Percentiles rank a stretch among this genome's conserved stretches.
phyloP scores from a whole-genome alignment of 2,113 vertebrate genomes.

The Dromaius novaehollandiae region DNA sequence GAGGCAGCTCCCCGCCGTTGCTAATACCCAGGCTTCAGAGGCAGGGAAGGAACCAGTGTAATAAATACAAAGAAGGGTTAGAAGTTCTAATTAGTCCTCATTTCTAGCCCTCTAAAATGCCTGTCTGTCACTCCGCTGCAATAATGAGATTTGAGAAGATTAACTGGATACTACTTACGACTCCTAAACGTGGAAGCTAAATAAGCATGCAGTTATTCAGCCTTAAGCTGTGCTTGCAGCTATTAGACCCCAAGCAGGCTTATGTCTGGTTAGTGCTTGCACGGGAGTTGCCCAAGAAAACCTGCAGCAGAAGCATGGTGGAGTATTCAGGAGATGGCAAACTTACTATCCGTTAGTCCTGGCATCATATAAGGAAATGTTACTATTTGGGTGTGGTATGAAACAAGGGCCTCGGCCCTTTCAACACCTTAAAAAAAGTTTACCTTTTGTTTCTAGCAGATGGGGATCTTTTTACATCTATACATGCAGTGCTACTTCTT shows the following conservation, averaged over 20 bases:
- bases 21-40: background rate
- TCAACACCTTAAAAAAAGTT: background rate
- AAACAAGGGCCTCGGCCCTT: background rate
- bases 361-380: background rate
- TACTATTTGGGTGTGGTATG: background rate
- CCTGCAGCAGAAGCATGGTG: background rate
- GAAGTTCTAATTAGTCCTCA: conserved; percentile 52
- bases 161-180: conserved; percentile 24
- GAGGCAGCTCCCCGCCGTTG: background rate
- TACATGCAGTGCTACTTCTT: background rate
- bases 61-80: background rate
- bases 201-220: background rate
- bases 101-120: conserved; percentile 36
- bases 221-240: background rate
- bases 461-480: background rate
- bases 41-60: background rate
- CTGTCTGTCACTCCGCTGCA: conserved; percentile 49
- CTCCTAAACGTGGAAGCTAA: conserved; percentile 11
- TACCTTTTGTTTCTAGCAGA: background rate
- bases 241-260: background rate
- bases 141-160: conserved; percentile 53
- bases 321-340: conserved; percentile 34
- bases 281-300: background rate
- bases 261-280: background rate
- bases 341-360: background rate